Base-by-base conservation (phyloP, 2,888 invertebrate species). In the Tetragonisca angustula region DNA sequence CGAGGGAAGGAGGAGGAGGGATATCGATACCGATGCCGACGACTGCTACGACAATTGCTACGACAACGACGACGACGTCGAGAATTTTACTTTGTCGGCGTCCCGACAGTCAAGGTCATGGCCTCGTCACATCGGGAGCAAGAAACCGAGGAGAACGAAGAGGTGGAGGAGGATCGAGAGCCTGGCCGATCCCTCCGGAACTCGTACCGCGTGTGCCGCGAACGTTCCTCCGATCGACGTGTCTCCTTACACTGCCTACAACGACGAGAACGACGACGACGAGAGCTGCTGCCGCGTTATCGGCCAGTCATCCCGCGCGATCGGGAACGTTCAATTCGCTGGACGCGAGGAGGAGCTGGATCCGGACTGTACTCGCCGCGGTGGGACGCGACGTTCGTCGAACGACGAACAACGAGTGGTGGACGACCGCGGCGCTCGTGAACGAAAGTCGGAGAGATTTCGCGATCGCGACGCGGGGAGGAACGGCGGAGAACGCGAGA, bases 161-260 rank as follows among this genome's bases (percentile, higher is more conserved):
- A 64, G 65, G 59, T 54, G 80, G 74, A 65, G 61, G 62, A 24
- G n/a, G 3, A 43, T 43, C 43, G 36, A 65, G 61, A 9, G 67
- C 79, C 72, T 56, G 52, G 54, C 32, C 74, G 56, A 59, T 69
- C 21, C 21, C 27, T 27, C 65, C 4, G 56, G 67, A 54, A 74
- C 74, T n/a, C 52, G 75, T 50, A 32, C 32, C 64, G 67, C 81
- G 75, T 67, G 69, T 76, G 69, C 70, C 73, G 32, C 79, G 76
- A 62, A 64, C 79, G 81, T 71, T 86, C 72, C 87, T 87, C 76
- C 85, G 79, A 83, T 87, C 85, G 85, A 91, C 76, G 88, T 89
- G 86, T 90, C 89, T 88, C 87, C 89, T 88, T 87, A 92, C 93
- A 92, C 93, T 93, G 92, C 92, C 93, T 91, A 88, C 86, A 90